A percentile compares a stretch with the other conserved stretches of the same genome.
Conservation (phyloP, 2,113 vertebrate species). For the Psilopogon haemacephalus region DNA sequence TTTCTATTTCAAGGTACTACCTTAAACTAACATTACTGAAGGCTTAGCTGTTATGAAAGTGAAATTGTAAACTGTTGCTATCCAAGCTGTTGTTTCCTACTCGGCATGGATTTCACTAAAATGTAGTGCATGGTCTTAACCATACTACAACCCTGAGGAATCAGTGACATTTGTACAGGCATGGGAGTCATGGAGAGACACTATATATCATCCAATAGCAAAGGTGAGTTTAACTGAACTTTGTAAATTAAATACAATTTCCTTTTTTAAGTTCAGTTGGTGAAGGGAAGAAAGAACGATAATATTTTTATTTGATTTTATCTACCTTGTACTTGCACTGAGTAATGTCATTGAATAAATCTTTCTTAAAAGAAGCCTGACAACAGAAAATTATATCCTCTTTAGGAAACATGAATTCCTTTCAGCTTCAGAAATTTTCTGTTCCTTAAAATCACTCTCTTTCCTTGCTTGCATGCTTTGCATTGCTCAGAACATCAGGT, state of each 20-base stretch:
- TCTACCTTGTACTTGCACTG: neutral
- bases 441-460: neutral
- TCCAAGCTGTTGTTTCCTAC: neutral
- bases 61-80: neutral
- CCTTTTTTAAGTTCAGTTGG: conserved; percentile 21
- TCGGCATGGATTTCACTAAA: neutral
- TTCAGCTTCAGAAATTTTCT: neutral
- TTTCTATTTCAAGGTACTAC: neutral
- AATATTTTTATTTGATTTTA: conserved; percentile 35
- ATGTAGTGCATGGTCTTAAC: neutral
- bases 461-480: neutral
- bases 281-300: conserved; percentile 7
- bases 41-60: neutral
- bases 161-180: conserved; percentile 24
- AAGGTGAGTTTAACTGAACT: conserved; percentile 35
- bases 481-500: neutral
- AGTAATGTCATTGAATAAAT: neutral
- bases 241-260: conserved; percentile 45
- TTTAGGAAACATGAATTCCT: neutral
- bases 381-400: neutral
- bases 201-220: conserved; percentile 8
- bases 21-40: neutral
- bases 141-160: neutral
- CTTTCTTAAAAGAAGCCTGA: neutral
- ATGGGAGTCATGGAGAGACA: neutral